phyloP scores from a whole-genome alignment of 2,888 invertebrate genomes.

The Amphipyra tragopoginis region DNA sequence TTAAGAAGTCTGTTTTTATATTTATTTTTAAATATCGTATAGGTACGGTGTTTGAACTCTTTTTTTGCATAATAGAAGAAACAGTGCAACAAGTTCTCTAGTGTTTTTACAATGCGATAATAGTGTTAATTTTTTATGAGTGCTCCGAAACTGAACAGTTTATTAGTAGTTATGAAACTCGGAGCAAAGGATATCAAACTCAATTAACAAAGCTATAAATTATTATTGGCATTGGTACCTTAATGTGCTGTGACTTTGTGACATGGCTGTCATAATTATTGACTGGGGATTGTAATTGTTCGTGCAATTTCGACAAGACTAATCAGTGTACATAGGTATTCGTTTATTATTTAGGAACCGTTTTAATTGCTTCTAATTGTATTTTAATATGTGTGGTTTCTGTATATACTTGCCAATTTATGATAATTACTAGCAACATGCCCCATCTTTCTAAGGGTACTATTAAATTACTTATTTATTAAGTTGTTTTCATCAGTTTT shows the following conservation, averaged over 20 bases:
- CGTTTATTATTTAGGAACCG: no score
- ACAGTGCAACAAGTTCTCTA: no score
- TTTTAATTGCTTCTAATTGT: no score
- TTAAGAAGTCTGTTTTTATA: no score
- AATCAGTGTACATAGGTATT: no score
- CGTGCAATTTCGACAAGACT: slow-evolving; percentile 2
- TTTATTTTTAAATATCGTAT: not conserved
- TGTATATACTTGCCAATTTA: no score
- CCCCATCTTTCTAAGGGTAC: no score
- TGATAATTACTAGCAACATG: no score
- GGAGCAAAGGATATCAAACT: slow-evolving; percentile 51
- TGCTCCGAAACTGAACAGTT: slow-evolving; percentile 23
- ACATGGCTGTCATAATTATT: slow-evolving; percentile 29
- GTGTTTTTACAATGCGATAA: not conserved
- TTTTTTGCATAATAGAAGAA: not conserved
- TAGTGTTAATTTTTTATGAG: slow-evolving; percentile 22
- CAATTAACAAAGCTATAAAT: slow-evolving; percentile 58
- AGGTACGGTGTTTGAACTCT: slow-evolving; percentile 2
- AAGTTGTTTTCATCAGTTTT: no score
- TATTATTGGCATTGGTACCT: slow-evolving; percentile 39
- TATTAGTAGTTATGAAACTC: slow-evolving; percentile 36
- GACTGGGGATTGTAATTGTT: slow-evolving; percentile 15
- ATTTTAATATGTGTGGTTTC: no score
- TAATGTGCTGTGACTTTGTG: slow-evolving; percentile 23
- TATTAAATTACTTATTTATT: no score